A percentile compares a stretch with the other conserved stretches of the same genome.
Evolutionary conservation across 2,888 invertebrate species (phyloP).

Genomic region (Boloria euphrosyne): DNA sequence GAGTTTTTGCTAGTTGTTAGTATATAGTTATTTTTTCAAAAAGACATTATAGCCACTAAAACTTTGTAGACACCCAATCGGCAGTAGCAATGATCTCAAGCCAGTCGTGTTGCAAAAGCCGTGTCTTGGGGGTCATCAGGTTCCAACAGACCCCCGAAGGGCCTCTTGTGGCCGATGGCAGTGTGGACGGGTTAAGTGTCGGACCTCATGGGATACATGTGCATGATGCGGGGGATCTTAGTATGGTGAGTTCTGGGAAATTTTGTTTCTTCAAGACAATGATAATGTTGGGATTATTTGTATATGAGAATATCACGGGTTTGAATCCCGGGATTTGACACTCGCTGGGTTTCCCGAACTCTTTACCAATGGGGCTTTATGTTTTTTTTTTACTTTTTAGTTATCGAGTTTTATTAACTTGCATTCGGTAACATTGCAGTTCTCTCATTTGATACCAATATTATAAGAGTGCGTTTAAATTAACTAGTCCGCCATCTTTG

Average conservation of each 20-base stretch:
- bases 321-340: neutral
- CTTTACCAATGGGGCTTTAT: no score
- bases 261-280: no score
- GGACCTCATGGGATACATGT: slow-evolving; percentile 92
- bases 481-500: no score
- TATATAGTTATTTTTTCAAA: no score
- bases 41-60: neutral
- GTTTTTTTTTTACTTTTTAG: no score
- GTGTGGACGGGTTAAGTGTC: slow-evolving; percentile 88
- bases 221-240: slow-evolving; percentile 95
- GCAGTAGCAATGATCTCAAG: slow-evolving; percentile 89
- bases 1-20: no score
- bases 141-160: slow-evolving; percentile 85
- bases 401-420: no score
- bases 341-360: neutral
- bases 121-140: slow-evolving; percentile 88
- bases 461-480: no score
- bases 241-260: slow-evolving; percentile 76
- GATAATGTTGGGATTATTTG: no score
- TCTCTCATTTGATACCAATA: no score
- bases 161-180: slow-evolving; percentile 90
- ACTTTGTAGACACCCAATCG: slow-evolving; percentile 59
- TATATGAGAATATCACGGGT: neutral
- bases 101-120: slow-evolving; percentile 60
- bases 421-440: no score